Conservation (phyloP, 23 tunicate genomes). For the Ciona savignyi region DNA sequence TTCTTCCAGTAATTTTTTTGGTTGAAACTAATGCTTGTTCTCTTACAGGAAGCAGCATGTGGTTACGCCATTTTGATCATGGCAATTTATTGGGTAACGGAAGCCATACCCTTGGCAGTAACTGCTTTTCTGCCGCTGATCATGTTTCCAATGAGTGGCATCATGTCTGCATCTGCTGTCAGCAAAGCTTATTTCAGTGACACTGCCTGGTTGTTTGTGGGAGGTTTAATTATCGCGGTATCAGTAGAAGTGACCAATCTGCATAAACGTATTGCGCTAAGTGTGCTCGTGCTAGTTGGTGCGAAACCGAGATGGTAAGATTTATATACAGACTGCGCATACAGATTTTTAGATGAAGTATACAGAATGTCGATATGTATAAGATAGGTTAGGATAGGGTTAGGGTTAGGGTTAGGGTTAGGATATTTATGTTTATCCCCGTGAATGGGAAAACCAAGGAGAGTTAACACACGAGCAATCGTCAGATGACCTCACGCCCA, state of each 20-base stretch:
- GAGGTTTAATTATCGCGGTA: constrained; percentile 72
- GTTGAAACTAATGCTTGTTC: not conserved
- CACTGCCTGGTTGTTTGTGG: constrained; percentile 65
- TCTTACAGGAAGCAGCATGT: constrained; percentile 52
- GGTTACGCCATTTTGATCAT: constrained; percentile 59
- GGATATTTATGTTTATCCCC: no score
- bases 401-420: no score
- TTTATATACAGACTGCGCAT: no score
- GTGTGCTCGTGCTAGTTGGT: constrained; percentile 57
- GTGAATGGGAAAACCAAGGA: no score
- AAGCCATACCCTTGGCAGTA: constrained; percentile 70
- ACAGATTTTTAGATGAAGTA: no score
- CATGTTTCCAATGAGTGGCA: constrained; percentile 68
- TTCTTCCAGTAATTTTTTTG: not conserved
- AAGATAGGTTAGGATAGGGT: no score
- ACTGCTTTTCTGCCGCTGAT: constrained; percentile 78
- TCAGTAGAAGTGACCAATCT: constrained; percentile 57
- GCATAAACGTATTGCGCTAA: constrained; percentile 71
- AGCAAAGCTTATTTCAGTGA: constrained; percentile 50
- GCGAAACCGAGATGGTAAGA: constrained; percentile 66
- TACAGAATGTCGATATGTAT: no score
- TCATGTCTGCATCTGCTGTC: constrained; percentile 48
- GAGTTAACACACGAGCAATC: no score
- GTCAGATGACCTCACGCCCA: no score
- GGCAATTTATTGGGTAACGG: constrained; percentile 92